phyloP scores from a whole-genome alignment of 2,797 vertebrate species.

The Prionace glauca region DNA sequence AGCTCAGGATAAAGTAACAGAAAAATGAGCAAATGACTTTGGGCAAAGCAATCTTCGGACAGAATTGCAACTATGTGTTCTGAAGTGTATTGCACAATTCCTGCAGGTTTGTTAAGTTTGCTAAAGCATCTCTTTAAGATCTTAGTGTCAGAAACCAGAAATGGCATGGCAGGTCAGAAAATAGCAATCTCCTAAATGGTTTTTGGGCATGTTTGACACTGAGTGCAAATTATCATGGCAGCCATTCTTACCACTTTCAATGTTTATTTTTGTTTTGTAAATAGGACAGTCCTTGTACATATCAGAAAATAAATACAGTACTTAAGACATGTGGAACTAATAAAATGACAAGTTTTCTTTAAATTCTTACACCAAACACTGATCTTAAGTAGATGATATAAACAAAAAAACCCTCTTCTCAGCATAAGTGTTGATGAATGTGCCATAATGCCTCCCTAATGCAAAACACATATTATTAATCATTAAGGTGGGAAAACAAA shows the following conservation, averaged over 20 bases:
- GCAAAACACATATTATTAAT: background rate
- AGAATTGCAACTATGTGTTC: no score
- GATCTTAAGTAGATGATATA: background rate
- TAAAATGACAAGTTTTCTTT: background rate
- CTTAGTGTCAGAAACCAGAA: background rate
- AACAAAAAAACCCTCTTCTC: background rate
- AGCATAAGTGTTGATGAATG: background rate
- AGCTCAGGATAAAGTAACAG: no score
- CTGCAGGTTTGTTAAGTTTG: no score
- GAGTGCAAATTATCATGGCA: background rate
- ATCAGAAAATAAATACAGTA: background rate
- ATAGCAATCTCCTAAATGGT: background rate
- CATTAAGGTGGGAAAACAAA: background rate
- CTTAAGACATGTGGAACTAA: background rate
- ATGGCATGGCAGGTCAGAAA: background rate
- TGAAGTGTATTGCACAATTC: no score
- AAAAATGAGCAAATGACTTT: no score
- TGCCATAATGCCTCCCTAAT: background rate
- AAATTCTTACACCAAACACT: background rate
- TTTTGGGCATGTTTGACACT: background rate
- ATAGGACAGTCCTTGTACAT: background rate
- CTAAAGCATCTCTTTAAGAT: no score
- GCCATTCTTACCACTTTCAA: background rate
- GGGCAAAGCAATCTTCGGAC: no score
- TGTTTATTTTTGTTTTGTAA: background rate